Base-by-base conservation (phyloP, 2,113 vertebrate species). In the Eubucco bourcierii region DNA sequence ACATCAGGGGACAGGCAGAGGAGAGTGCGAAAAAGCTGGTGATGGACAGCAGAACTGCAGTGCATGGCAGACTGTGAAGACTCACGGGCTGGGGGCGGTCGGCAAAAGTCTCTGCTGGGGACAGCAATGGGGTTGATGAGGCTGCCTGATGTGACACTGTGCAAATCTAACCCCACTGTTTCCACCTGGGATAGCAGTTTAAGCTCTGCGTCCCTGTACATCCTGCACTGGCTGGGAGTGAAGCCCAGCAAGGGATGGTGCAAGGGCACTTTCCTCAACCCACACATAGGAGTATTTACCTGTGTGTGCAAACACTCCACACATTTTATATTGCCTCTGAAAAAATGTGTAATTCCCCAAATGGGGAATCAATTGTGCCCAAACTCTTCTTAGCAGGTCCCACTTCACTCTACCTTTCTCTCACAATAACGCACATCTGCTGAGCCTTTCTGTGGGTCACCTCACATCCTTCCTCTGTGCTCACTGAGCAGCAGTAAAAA, bases 1-100 rank as follows among this genome's bases (percentile, higher is more conserved):
- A 97, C 97, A 88, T 95, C 95, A 97, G 96, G 96, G 97, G 96
- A 97, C 97, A 92, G 74, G 84, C 88, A 97, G 96, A 97, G 97
- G 97, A 97, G 95, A 97, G 90, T 90, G 94, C 27, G 61, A 95
- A 93, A 93, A 90, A 88, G 71, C 83, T 53, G 9, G 4, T 81
- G 74, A 87, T 28, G 75, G 86, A 31, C 88, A 87, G 46, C 12
- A 9, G 70, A 52, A 65, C 67, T 89, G 71, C 71, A 80, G 82
- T 7, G 4, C 27, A 0, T 21, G 44, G 74, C 60, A 55, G 70
- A 34, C 56, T 29, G 53, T 0, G 0, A 89, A 76, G 78, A 65
- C 16, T 41, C 20, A 20, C 60, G 44, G 20, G 50, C 37, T 3
- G 4, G 4, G n/a, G 34, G 80, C 29, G n/a, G 76, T 17, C 34